phyloP scores from a whole-genome alignment of 2,888 invertebrate genomes.

The Ochlodes sylvanus region DNA sequence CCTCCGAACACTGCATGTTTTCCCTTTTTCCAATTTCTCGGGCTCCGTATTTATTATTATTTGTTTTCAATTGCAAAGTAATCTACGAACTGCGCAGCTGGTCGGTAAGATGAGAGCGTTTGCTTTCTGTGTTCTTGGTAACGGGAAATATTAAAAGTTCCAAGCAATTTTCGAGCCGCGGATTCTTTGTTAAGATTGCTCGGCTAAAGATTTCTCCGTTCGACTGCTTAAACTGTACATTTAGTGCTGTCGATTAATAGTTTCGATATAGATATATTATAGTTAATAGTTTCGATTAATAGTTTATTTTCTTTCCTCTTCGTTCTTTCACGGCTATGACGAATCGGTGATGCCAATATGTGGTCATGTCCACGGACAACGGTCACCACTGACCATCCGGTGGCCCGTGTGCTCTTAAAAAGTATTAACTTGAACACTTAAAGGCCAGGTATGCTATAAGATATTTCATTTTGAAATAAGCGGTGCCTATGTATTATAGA shows the following conservation, averaged over 20 bases:
- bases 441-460: no score
- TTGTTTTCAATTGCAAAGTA: conserved; percentile 84
- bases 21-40: conserved; percentile 76
- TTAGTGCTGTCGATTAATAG: neutral
- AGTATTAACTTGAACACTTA: no score
- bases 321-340: no score
- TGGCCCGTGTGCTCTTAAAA: no score
- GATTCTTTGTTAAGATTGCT: conserved; percentile 18
- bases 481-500: no score
- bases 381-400: no score
- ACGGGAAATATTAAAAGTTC: conserved; percentile 46
- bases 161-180: conserved; percentile 21
- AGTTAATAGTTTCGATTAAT: no score
- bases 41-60: conserved; percentile 80
- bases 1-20: conserved; percentile 53
- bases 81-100: conserved; percentile 79
- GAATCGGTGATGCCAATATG: no score
- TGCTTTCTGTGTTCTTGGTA: conserved; percentile 39
- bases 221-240: neutral
- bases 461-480: no score
- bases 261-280: no score
- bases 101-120: conserved; percentile 58
- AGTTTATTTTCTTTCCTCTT: neutral
- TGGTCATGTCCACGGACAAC: no score
- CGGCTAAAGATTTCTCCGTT: neutral